Percentiles rank a stretch among this genome's conserved stretches.
phyloP scores from a whole-genome alignment of 2,113 vertebrate species.

The Catharus fuscescens region DNA sequence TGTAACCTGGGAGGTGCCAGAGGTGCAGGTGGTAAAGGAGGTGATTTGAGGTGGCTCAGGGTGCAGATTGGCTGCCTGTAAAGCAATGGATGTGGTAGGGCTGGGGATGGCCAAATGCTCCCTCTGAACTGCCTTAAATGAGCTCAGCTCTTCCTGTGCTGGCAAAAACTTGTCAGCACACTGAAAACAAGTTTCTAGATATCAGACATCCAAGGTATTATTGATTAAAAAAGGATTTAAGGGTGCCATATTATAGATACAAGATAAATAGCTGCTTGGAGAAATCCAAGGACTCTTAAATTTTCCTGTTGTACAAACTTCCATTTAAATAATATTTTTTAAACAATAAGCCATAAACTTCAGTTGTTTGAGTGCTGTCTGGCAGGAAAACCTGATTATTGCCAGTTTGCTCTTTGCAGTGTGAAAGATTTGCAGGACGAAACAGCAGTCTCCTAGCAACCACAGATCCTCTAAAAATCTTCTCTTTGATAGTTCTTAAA shows the following conservation, averaged over 20 bases:
- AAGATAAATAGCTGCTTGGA: not conserved
- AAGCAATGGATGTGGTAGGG: not conserved
- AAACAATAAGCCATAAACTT: slow-evolving; percentile 20
- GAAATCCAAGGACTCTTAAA: not conserved
- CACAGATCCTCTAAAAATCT: slow-evolving; percentile 66
- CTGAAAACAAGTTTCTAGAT: not conserved
- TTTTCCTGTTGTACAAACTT: not conserved
- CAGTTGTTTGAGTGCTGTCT: slow-evolving; percentile 38
- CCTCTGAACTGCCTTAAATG: not conserved
- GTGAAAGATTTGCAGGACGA: slow-evolving; percentile 63
- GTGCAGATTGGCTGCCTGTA: fast-evolving
- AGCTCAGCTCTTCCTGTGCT: not conserved
- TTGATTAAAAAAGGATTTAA: not conserved
- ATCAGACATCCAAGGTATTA: not conserved
- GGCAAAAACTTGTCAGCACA: not conserved
- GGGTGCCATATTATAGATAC: not conserved
- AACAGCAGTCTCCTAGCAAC: slow-evolving; percentile 73
- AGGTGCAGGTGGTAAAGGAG: not conserved
- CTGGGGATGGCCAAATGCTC: not conserved
- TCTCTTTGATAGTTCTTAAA: slow-evolving; percentile 65
- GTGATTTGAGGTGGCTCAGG: not conserved
- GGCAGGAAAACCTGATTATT: slow-evolving; percentile 54
- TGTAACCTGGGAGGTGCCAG: not conserved
- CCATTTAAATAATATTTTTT: not conserved
- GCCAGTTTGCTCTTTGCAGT: slow-evolving; percentile 44